A percentile compares a stretch with the other conserved stretches of the same genome.
These are phyloP conservation scores for Passer domesticus DNA, from an alignment of 2,113 vertebrate species.

Conservation along the genomic window DNA sequence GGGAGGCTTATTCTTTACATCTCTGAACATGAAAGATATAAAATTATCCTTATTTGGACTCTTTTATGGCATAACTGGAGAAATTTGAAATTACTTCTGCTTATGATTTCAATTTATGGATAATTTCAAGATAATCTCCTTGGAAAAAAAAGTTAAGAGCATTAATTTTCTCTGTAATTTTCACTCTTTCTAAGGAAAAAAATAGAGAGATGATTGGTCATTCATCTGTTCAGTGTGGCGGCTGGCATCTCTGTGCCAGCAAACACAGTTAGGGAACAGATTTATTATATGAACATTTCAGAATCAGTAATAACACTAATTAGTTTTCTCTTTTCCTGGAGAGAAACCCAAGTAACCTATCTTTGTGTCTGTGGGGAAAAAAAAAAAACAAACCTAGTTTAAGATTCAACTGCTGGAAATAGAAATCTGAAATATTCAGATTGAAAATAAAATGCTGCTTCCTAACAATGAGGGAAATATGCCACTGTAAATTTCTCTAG, in stretches of 20 bases:
- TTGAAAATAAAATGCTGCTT: neutral
- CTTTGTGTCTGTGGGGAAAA: neutral
- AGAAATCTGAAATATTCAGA: neutral
- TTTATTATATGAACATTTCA: conserved; percentile 29
- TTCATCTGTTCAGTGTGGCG: conserved; percentile 14
- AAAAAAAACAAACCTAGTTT: neutral
- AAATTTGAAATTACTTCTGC: conserved; percentile 15
- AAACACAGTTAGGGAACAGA: conserved; percentile 7
- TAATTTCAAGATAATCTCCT: conserved; percentile 40
- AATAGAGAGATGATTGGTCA: conserved; percentile 41
- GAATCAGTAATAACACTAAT: conserved; percentile 27
- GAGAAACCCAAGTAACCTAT: neutral
- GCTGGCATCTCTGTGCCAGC: conserved; percentile 9
- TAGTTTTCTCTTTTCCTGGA: conserved; percentile 33
- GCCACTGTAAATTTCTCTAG: neutral
- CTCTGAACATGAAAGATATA: neutral
- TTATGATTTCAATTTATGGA: conserved; percentile 42
- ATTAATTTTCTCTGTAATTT: conserved; percentile 17
- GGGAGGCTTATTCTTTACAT: neutral
- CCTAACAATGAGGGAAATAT: neutral
- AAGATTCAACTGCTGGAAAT: neutral
- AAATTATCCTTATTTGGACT: neutral
- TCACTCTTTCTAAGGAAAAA: conserved; percentile 15
- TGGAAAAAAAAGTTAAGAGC: neutral
- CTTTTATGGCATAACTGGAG: neutral